These are phyloP conservation scores for Polyommatus icarus DNA, from an alignment of 2,888 invertebrate species.

Conservation along the genomic window DNA sequence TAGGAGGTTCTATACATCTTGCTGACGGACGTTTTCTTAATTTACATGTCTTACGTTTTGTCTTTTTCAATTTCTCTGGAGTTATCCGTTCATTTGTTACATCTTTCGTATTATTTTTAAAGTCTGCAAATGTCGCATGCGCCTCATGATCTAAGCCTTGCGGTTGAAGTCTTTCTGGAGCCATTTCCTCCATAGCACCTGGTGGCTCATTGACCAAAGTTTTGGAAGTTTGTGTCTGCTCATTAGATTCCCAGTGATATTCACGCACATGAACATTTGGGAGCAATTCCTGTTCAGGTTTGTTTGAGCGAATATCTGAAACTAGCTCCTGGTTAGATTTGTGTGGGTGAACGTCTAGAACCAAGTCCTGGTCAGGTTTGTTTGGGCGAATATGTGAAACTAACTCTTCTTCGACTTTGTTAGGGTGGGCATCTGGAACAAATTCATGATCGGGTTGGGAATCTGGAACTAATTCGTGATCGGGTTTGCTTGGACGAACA, in stretches of 20 bases:
- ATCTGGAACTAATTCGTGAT: too few species aligned
- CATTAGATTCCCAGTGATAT: conserved; percentile 14
- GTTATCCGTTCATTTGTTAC: neutral
- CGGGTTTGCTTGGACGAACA: neutral
- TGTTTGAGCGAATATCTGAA: neutral
- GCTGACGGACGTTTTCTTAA: neutral
- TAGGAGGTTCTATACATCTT: neutral
- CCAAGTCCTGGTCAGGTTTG: too few species aligned
- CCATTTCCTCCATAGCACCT: neutral
- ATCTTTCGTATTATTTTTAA: neutral
- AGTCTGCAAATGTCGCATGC: neutral
- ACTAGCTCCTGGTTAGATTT: too few species aligned
- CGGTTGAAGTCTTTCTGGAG: neutral
- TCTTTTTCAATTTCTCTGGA: neutral
- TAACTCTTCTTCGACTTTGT: too few species aligned
- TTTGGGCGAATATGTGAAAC: too few species aligned
- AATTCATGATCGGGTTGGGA: too few species aligned
- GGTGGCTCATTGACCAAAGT: neutral
- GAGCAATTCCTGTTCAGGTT: neutral
- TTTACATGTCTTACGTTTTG: neutral
- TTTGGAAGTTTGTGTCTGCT: neutral
- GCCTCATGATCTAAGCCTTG: neutral
- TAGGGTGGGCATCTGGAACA: too few species aligned
- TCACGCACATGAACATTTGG: neutral
- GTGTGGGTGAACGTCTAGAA: too few species aligned